These are phyloP conservation scores for Procambarus virginalis DNA, from an alignment of 1,140 invertebrate genomes.

Conservation along the genomic window DNA sequence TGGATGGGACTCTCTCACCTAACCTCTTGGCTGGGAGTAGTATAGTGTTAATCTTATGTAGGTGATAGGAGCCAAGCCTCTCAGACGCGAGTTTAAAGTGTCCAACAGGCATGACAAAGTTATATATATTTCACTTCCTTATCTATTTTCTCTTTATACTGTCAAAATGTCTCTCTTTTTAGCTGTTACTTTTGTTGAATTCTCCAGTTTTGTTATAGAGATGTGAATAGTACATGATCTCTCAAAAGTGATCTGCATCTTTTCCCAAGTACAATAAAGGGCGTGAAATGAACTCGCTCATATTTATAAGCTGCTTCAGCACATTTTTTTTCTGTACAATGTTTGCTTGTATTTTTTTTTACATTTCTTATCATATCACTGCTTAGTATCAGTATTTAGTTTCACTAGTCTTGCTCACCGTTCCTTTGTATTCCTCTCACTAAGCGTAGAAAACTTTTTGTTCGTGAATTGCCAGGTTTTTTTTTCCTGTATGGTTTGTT, in stretches of 20 bases:
- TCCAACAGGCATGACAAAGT: slow-evolving; percentile 55
- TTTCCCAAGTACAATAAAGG: slow-evolving; percentile 64
- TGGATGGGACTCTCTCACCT: slow-evolving; percentile 67
- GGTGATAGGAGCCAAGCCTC: slow-evolving; percentile 59
- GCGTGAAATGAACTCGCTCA: slow-evolving; percentile 29
- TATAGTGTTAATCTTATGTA: slow-evolving; percentile 63
- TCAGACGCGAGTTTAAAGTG: slow-evolving; percentile 39
- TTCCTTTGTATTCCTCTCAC: slow-evolving; percentile 2
- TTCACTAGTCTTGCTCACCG: slow-evolving; percentile 53
- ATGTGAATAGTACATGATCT: slow-evolving; percentile 46
- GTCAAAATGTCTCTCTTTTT: slow-evolving; percentile 9
- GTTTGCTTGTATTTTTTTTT: slow-evolving; percentile 33
- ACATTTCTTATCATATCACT: slow-evolving; percentile 47
- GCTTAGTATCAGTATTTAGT: slow-evolving; percentile 55
- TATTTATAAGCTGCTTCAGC: slow-evolving; percentile 64
- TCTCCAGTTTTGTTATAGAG: slow-evolving; percentile 16
- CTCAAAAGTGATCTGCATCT: slow-evolving; percentile 54
- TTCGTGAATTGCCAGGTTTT: background rate
- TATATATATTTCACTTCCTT: slow-evolving; percentile 33
- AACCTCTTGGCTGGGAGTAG: slow-evolving; percentile 67
- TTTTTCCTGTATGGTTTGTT: background rate
- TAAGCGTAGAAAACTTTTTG: slow-evolving; percentile 2
- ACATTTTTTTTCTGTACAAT: background rate
- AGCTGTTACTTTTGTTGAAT: background rate
- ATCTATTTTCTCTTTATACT: slow-evolving; percentile 3